Base-by-base conservation (phyloP, 1,140 invertebrate species). In the Drosophila sp. region DNA sequence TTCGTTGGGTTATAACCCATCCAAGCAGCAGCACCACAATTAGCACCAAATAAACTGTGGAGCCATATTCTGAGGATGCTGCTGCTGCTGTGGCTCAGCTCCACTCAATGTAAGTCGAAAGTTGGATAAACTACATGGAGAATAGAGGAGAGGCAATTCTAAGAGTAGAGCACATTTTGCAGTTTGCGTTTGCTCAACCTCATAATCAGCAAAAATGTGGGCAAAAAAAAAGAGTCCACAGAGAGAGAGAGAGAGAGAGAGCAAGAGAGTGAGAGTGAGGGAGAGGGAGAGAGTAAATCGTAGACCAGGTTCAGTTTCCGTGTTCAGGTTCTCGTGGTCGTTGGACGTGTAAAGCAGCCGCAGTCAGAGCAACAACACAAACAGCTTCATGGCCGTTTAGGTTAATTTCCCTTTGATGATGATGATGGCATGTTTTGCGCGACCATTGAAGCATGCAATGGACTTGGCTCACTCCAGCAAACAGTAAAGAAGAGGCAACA, bases 391-490 rank as follows among this genome's bases (percentile, higher is more conserved):
- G 83, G 83, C 79, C 84, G 84, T 76, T 87, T 87, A 83, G 83
- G 83, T 87, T 82, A 83, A 89, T 83, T 87, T 89, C 84, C 79
- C 83, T 87, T 87, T 80, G 77, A 80, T 80, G 74, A 86, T 86
- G 81, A 84, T 85, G 83, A 87, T 87, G 83, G 76, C 83, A 86
- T 86, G 83, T 87, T 86, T 87, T 79, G 76, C 79, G 84, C 84
- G 79, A 62, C 83, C 83, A 83, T 87, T 87, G 72, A 89, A 60
- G 84, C 84, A 83, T 87, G 83, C 84, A 74, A 89, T 67, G 83
- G 72, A 85, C 81, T 85, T 76, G 81, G 44, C 80, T 84, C 81
- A 80, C 80, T 73, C 66, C 80, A 56, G 57, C 72, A 66, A 75
- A 76, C 72, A 76, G 54, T 40, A 60, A 47, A 61, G 60, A 30